phyloP scores from a whole-genome alignment of 1,140 invertebrate genomes.

The Magallana ariakensis region DNA sequence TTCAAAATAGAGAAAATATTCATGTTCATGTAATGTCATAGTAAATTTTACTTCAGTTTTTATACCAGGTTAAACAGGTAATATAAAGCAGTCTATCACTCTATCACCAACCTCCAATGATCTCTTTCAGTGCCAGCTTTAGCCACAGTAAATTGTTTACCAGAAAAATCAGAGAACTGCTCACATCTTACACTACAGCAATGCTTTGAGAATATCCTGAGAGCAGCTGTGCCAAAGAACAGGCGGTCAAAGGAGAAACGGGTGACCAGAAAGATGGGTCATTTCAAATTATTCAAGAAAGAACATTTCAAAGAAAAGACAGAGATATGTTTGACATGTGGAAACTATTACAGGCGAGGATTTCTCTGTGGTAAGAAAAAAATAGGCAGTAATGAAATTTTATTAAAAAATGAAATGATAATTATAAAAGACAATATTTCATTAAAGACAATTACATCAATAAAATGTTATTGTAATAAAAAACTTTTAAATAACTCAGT shows the following conservation, averaged over 20 bases:
- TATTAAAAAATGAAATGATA: too few species aligned
- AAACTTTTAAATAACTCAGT: too few species aligned
- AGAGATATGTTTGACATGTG: slow-evolving; percentile 9
- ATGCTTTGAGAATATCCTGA: slow-evolving; percentile 6
- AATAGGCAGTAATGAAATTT: too few species aligned
- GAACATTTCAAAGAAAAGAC: not conserved
- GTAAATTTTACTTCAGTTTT: too few species aligned
- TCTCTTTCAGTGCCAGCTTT: not conserved
- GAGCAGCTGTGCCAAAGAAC: slow-evolving; percentile 38
- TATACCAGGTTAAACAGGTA: too few species aligned
- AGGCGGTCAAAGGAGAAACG: slow-evolving; percentile 38
- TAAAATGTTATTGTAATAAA: too few species aligned
- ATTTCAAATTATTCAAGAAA: not conserved
- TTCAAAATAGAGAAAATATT: too few species aligned
- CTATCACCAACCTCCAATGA: too few species aligned
- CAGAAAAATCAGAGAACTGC: not conserved
- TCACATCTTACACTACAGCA: not conserved
- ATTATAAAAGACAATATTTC: too few species aligned
- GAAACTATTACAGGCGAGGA: slow-evolving; percentile 1
- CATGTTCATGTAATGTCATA: too few species aligned
- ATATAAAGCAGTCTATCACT: too few species aligned
- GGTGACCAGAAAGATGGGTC: slow-evolving; percentile 36
- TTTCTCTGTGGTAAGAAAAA: not conserved
- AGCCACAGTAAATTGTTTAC: not conserved
- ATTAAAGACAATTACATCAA: too few species aligned